Percentiles rank a stretch among this genome's conserved stretches.
These are phyloP conservation scores for Chaetodon auriga DNA, from an alignment of 2,113 vertebrate species.

Conservation along the genomic window DNA sequence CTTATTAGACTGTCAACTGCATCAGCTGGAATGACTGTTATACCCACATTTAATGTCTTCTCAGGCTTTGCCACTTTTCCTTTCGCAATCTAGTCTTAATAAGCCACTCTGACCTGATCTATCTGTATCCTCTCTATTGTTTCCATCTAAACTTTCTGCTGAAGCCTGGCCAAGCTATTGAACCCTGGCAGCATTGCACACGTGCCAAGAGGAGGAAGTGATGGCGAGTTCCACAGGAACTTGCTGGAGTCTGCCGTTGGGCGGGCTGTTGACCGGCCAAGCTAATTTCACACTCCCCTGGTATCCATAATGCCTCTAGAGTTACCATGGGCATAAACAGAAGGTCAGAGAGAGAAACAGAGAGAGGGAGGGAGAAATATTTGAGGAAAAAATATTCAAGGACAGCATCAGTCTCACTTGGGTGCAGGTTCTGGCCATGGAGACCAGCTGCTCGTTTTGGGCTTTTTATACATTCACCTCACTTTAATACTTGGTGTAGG, in stretches of 20 bases:
- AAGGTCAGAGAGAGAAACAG: constrained; percentile 71
- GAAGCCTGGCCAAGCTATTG: constrained; percentile 31
- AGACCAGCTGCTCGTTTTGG: constrained; percentile 64
- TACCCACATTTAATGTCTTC: not conserved
- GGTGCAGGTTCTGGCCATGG: constrained; percentile 53
- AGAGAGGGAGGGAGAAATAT: constrained; percentile 51
- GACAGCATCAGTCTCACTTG: constrained; percentile 65
- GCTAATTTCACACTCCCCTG: constrained; percentile 83
- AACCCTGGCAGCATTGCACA: constrained; percentile 48
- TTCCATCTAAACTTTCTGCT: constrained; percentile 39
- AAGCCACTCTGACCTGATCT: constrained; percentile 34
- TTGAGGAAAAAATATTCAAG: constrained; percentile 63
- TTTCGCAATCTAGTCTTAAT: not conserved
- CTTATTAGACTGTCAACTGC: not conserved
- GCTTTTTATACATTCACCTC: constrained; percentile 57
- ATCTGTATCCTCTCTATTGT: constrained; percentile 3
- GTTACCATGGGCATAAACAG: constrained; percentile 75
- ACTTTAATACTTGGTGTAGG: constrained; percentile 32
- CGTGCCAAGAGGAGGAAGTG: constrained; percentile 31
- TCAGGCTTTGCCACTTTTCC: not conserved
- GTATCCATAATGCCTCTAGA: constrained; percentile 75
- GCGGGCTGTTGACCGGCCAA: constrained; percentile 71
- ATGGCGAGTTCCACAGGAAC: constrained; percentile 69
- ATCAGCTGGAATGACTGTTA: not conserved
- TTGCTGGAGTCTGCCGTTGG: constrained; percentile 59